Evolutionary conservation across 2,888 invertebrate genomes (phyloP).

Genomic region (Crematogaster levior): DNA sequence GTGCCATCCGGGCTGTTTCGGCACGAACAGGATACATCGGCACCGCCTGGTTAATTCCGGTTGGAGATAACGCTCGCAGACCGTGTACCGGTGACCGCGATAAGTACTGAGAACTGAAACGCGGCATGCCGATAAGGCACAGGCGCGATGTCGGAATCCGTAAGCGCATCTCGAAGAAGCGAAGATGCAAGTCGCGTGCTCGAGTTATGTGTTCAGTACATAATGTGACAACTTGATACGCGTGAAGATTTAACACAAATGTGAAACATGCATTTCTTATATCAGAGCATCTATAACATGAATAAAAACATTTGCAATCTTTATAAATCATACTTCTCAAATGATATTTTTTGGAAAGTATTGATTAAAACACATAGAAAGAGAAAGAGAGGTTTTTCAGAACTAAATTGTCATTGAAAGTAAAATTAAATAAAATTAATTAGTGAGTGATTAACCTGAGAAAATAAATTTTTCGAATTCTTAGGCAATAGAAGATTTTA

Average conservation of each 20-base stretch:
- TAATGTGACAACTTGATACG: slow-evolving; percentile 34
- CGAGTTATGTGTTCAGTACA: slow-evolving; percentile 38
- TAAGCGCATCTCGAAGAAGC: slow-evolving; percentile 45
- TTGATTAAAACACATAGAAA: background rate
- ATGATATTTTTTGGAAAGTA: background rate
- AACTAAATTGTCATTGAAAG: background rate
- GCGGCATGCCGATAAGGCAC: slow-evolving; percentile 48
- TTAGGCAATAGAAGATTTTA: background rate
- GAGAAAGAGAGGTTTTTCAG: background rate
- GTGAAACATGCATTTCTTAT: background rate
- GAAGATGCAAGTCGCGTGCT: slow-evolving; percentile 51
- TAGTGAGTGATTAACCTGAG: background rate
- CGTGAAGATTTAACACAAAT: slow-evolving; percentile 39
- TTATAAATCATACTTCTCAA: background rate
- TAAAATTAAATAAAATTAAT: background rate
- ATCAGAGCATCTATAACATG: background rate
- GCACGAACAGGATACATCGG: slow-evolving; percentile 71
- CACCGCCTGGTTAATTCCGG: slow-evolving; percentile 69
- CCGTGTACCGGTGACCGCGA: slow-evolving; percentile 55
- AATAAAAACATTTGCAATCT: background rate
- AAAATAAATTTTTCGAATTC: background rate
- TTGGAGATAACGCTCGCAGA: slow-evolving; percentile 57
- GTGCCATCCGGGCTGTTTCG: slow-evolving; percentile 63
- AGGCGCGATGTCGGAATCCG: slow-evolving; percentile 35
- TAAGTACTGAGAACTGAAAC: slow-evolving; percentile 55